These are phyloP conservation scores for Alexandromys fortis DNA, from an alignment of 2,113 vertebrate species.

Conservation along the genomic window DNA sequence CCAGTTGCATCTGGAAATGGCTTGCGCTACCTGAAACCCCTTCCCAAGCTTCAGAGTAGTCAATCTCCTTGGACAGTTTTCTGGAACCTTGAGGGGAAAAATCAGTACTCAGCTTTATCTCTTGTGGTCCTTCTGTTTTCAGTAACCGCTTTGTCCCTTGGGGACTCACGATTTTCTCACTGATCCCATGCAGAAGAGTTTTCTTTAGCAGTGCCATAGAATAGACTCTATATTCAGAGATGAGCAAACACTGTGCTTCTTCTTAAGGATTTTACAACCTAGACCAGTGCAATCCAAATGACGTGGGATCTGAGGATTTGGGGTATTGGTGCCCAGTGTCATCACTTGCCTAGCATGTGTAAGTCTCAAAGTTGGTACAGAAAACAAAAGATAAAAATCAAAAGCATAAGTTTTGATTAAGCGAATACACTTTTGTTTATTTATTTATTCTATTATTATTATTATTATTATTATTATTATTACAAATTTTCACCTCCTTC, in stretches of 20 bases:
- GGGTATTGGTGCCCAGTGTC: too few relatives aligned
- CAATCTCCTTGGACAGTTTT: neutral
- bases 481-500: too few relatives aligned
- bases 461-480: too few relatives aligned
- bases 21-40: neutral
- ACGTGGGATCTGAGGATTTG: neutral
- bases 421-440: neutral
- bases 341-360: neutral
- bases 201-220: neutral
- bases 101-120: neutral
- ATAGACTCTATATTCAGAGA: neutral
- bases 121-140: neutral
- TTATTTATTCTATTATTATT: too few relatives aligned
- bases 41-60: neutral
- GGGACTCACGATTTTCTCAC: neutral
- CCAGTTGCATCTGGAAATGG: neutral
- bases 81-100: neutral
- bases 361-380: neutral
- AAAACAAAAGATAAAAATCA: neutral
- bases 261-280: neutral
- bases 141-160: neutral
- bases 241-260: neutral
- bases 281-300: neutral
- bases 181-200: neutral
- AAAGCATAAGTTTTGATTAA: too few relatives aligned